Percentiles rank a stretch among this genome's conserved stretches.
Conservation (phyloP, 2,888 invertebrate species). For the Iselma pallidipennis region DNA sequence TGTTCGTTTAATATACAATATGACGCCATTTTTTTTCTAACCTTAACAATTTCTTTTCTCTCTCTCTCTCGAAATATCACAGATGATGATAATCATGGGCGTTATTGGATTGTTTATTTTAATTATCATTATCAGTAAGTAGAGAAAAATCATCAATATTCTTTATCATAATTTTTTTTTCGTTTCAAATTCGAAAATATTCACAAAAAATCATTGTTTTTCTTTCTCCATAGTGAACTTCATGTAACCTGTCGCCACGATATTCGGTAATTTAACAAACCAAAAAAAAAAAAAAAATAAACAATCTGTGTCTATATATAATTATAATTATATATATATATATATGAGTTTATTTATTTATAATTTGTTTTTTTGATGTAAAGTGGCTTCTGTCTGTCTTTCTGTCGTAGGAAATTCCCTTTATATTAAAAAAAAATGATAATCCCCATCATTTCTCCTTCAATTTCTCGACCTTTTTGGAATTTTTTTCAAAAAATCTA, state of each 20-base stretch:
- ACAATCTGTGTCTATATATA: not conserved
- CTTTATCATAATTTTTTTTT: constrained; percentile 20
- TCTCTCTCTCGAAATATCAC: constrained; percentile 30
- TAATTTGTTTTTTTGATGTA: constrained; percentile 48
- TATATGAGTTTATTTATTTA: not conserved
- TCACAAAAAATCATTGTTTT: constrained; percentile 28
- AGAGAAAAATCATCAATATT: constrained; percentile 14
- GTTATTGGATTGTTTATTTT: constrained; percentile 80
- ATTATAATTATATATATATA: no score
- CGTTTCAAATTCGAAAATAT: constrained; percentile 13
- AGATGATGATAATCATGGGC: constrained; percentile 91
- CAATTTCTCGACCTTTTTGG: no score
- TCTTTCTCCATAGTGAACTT: constrained; percentile 54
- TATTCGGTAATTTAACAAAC: constrained; percentile 54
- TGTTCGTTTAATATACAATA: constrained; percentile 4
- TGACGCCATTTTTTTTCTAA: constrained; percentile 5
- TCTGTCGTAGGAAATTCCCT: constrained; percentile 45
- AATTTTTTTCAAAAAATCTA: not conserved
- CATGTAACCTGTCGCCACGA: constrained; percentile 53
- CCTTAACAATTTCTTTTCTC: constrained; percentile 5
- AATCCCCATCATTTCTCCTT: constrained; percentile 12
- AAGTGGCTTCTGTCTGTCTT: constrained; percentile 54
- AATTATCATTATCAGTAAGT: constrained; percentile 82
- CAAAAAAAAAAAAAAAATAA: constrained; percentile 29
- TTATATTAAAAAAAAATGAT: constrained; percentile 6